Conservation (phyloP, 2,797 vertebrate species). For the Schizopygopsis malacanthus region DNA sequence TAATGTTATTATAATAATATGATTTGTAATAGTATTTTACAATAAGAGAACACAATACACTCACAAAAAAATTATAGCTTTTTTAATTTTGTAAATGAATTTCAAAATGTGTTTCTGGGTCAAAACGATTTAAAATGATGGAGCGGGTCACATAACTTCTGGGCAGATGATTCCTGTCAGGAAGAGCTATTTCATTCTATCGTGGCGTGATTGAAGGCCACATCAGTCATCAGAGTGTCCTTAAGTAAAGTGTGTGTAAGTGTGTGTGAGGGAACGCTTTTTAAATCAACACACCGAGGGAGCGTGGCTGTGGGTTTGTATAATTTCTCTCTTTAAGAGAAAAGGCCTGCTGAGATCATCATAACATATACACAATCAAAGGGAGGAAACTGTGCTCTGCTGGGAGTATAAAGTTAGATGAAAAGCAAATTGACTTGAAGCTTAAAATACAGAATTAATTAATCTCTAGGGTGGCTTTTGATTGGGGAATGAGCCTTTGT, state of each 20-base stretch:
- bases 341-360: constrained; percentile 9
- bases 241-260: neutral
- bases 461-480: constrained; percentile 34
- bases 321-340: neutral
- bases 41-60: neutral
- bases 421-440: constrained; percentile 34
- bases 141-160: neutral
- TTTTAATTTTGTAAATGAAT: neutral
- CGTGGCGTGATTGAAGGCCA: neutral
- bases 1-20: neutral
- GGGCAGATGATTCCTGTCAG: neutral
- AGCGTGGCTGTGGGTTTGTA: neutral
- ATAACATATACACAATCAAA: constrained; percentile 36
- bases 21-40: neutral
- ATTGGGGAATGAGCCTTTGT: constrained; percentile 9
- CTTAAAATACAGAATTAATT: constrained; percentile 24
- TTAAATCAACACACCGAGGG: neutral
- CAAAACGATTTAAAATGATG: neutral
- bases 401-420: constrained; percentile 15
- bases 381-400: neutral
- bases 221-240: neutral
- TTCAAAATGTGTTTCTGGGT: neutral
- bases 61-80: neutral
- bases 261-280: neutral
- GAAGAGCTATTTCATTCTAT: neutral